Conservation (phyloP, 1,140 invertebrate species). For the Drosophila leontia region DNA sequence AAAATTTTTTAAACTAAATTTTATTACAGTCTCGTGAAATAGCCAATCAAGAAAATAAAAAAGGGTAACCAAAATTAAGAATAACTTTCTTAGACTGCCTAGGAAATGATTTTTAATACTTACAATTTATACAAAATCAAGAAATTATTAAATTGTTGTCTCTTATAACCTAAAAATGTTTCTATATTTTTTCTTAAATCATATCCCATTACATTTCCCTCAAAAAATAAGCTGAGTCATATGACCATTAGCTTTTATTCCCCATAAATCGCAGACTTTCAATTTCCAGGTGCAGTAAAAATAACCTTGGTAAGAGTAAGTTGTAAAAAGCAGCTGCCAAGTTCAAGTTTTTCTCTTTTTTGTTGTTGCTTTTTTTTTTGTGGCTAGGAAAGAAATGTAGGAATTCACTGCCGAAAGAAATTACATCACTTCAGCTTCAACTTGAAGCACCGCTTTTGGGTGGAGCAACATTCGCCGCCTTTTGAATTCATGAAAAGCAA, state of each 20-base stretch:
- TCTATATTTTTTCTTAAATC: not conserved
- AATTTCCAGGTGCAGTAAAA: conserved; percentile 2
- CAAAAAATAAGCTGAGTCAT: conserved; percentile 20
- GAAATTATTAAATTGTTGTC: not conserved
- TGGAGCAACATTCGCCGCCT: conserved; percentile 24
- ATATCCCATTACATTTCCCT: not conserved
- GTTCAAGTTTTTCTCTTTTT: conserved; percentile 52
- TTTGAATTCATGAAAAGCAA: conserved; percentile 17
- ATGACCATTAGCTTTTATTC: not conserved
- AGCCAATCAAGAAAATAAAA: not conserved
- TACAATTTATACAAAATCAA: fast-evolving
- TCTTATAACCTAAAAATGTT: fast-evolving
- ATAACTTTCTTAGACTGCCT: not conserved
- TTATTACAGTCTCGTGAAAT: not conserved
- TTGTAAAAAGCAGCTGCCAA: conserved; percentile 48
- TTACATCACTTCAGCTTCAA: conserved; percentile 70
- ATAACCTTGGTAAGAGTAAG: conserved; percentile 28
- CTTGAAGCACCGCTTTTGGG: conserved; percentile 56
- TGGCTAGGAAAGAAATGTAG: conserved; percentile 64
- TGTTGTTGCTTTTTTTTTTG: not conserved
- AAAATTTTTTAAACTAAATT: too few species aligned
- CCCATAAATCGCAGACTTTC: not conserved
- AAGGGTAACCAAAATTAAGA: not conserved
- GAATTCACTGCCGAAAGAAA: conserved; percentile 40
- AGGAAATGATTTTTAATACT: too few species aligned